Base-by-base conservation (phyloP, 2,888 invertebrate species). In the Erebia aethiops region DNA sequence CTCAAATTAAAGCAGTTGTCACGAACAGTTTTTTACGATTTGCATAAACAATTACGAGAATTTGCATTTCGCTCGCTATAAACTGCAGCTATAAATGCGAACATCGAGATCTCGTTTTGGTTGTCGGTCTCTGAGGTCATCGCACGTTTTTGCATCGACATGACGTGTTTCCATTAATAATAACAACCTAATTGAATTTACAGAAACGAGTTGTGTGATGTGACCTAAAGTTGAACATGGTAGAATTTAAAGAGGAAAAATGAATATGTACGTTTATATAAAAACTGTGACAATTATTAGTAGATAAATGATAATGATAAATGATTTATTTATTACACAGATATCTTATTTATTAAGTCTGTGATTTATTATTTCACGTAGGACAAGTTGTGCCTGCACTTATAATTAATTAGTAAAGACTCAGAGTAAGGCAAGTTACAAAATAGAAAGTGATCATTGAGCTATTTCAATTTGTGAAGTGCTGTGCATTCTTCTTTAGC, bases 51-150 rank as follows among this genome's bases (percentile, higher is more conserved):
- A 18, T 60, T 70, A 66, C 26, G 21, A 61, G 46, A 46, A 66
- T 70, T 66, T 70, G 70, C 61, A 70, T 70, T 52, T 61, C 43
- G 54, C 54, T 66, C 43, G 60, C 66, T 61, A 21, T 63, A 67
- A 51, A 63, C 57, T 68, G 68, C 68, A 58, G 54, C 57, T 51
- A 51, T 56, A 63, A 63, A 63, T 62, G 62, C 46, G 46, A 46
- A 46, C 49, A 62, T 62, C 64, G 67, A 71, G 68, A 74, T 70
- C 71, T 72, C 72, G 71, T 74, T 72, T 70, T 68, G 75, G 61
- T 63, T 63, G 71, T 69, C 63, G 63, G 61, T n/a, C 61, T 71
- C 67, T 75, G 75, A 75, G 74, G 75, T 74, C 75, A 75, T 71
- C 75, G 71, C 57, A 66, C 72, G 67, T 64, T 74, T 72, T 74